These are phyloP conservation scores for Amblyornis subalaris DNA, from an alignment of 2,113 vertebrate genomes.

Conservation along the genomic window DNA sequence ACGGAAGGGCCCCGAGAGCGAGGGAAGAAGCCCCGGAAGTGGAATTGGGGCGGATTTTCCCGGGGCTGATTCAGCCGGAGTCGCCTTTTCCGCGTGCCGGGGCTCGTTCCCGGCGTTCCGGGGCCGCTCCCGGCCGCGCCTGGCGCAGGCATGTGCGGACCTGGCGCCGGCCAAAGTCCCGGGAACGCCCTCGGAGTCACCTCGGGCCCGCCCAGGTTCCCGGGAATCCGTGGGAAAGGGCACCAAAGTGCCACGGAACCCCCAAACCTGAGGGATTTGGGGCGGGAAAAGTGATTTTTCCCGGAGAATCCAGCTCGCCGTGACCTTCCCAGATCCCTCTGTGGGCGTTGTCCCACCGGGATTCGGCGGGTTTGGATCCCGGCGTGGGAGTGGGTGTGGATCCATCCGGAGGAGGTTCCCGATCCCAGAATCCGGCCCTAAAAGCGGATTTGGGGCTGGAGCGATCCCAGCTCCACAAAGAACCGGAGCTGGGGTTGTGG, in stretches of 20 bases:
- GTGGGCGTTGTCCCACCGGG: background rate
- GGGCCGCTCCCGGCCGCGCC: background rate
- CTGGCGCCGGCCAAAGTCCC: background rate
- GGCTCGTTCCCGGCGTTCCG: background rate
- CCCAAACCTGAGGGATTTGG: background rate
- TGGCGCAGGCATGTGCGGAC: background rate
- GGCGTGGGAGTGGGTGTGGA: background rate
- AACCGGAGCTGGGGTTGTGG: background rate
- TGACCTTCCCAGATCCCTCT: fast-evolving
- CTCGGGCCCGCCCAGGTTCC: too few relatives aligned
- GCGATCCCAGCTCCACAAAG: fast-evolving
- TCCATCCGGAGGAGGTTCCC: background rate
- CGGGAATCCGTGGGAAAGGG: too few relatives aligned
- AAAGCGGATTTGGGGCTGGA: background rate
- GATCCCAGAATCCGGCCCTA: background rate
- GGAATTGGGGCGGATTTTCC: background rate
- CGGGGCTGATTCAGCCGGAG: background rate
- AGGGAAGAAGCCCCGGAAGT: too few relatives aligned
- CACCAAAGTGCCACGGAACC: too few relatives aligned
- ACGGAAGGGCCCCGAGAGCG: too few relatives aligned
- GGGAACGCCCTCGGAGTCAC: background rate
- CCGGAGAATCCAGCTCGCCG: fast-evolving
- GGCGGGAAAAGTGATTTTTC: background rate
- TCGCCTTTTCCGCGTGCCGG: background rate
- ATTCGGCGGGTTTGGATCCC: background rate